phyloP scores from a whole-genome alignment of 2,888 invertebrate genomes.

The Chloroclysta siterata region DNA sequence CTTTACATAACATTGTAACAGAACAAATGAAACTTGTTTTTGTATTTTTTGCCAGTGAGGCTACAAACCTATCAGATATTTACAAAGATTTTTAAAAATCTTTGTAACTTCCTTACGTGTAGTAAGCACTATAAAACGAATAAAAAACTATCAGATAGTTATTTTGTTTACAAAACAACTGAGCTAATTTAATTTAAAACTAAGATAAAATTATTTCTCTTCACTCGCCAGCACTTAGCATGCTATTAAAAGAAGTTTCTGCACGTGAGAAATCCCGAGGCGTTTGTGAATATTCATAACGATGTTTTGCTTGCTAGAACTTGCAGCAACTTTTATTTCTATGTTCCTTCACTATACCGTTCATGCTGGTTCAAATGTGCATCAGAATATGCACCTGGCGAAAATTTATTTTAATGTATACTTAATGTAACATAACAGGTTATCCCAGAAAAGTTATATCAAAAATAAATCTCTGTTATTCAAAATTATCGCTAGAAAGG shows the following conservation, averaged over 20 bases:
- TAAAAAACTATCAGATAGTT: background rate
- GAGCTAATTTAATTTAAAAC: slow-evolving; percentile 17
- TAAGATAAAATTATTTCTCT: slow-evolving; percentile 20
- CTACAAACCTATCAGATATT: background rate
- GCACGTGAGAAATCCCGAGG: slow-evolving; percentile 61
- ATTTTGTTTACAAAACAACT: background rate
- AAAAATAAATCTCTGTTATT: too few relatives aligned
- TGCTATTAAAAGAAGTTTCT: slow-evolving; percentile 62
- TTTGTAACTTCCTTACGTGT: too few relatives aligned
- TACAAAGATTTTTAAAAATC: too few relatives aligned
- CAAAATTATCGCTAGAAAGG: too few relatives aligned
- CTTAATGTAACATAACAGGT: too few relatives aligned
- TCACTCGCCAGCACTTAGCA: slow-evolving; percentile 54
- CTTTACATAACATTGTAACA: too few relatives aligned
- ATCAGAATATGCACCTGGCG: background rate
- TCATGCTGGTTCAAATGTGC: slow-evolving; percentile 21
- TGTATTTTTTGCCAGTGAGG: background rate
- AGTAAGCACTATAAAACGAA: too few relatives aligned
- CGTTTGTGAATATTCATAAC: slow-evolving; percentile 75
- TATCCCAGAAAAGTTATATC: too few relatives aligned
- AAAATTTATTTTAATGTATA: background rate
- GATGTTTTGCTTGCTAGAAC: slow-evolving; percentile 52
- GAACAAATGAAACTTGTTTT: too few relatives aligned
- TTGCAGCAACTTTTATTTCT: slow-evolving; percentile 49
- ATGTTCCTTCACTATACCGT: slow-evolving; percentile 47